Percentiles rank a stretch among this genome's conserved stretches.
Evolutionary conservation across 2,888 invertebrate genomes (phyloP).

Genomic region (Morpho helenor): DNA sequence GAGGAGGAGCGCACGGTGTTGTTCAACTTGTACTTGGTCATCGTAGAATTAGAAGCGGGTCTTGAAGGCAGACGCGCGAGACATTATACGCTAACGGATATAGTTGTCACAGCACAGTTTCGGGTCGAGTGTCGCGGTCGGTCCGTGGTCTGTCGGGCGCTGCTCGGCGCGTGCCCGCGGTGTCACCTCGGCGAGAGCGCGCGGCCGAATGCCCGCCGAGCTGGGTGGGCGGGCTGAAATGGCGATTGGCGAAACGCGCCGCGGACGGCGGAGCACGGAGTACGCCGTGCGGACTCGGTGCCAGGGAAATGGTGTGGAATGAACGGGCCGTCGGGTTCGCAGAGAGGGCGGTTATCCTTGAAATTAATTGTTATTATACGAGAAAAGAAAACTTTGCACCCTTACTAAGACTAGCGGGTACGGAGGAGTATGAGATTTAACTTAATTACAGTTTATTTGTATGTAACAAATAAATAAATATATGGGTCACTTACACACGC

Average conservation of each 20-base stretch:
- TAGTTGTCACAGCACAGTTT: slow-evolving; percentile 16
- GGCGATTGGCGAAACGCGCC: slow-evolving; percentile 1
- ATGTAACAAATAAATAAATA: too few relatives aligned
- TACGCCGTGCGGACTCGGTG: background rate
- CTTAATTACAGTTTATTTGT: too few relatives aligned
- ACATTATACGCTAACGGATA: slow-evolving; percentile 44
- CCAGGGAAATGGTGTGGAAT: slow-evolving; percentile 15
- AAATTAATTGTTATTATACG: too few relatives aligned
- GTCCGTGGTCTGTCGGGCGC: slow-evolving; percentile 1
- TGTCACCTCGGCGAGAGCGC: slow-evolving; percentile 23
- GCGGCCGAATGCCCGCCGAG: slow-evolving; percentile 25
- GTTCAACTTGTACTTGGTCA: slow-evolving; percentile 79
- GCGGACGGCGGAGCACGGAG: background rate
- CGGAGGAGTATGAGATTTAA: too few relatives aligned
- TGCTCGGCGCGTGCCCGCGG: slow-evolving; percentile 12
- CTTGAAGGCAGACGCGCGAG: slow-evolving; percentile 58
- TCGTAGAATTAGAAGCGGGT: slow-evolving; percentile 54
- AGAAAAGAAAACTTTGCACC: too few relatives aligned
- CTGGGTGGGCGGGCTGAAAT: background rate
- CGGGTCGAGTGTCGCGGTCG: slow-evolving; percentile 13
- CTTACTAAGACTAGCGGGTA: too few relatives aligned
- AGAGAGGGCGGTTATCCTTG: slow-evolving; percentile 9
- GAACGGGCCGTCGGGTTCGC: slow-evolving; percentile 9
- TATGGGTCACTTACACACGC: too few relatives aligned
- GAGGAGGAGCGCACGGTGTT: slow-evolving; percentile 57